phyloP scores from a whole-genome alignment of 2,888 invertebrate genomes.

The Seira musarum region DNA sequence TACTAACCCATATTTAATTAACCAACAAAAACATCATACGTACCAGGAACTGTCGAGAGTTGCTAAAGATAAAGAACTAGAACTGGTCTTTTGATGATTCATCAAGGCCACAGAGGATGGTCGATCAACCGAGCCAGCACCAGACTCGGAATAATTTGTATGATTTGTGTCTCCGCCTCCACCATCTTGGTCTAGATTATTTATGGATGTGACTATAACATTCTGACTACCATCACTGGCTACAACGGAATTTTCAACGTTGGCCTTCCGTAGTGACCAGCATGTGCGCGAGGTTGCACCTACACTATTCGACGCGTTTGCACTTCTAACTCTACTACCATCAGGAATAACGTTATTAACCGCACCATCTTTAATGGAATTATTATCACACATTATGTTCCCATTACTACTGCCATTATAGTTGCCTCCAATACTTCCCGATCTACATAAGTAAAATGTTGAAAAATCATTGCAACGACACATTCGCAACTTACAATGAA shows the following conservation, averaged over 20 bases:
- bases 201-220: slow-evolving; percentile 68
- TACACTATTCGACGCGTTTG: slow-evolving; percentile 38
- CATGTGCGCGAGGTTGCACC: slow-evolving; percentile 60
- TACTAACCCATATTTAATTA: neutral
- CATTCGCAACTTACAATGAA: slow-evolving; percentile 13
- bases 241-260: slow-evolving; percentile 61
- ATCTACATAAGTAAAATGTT: slow-evolving; percentile 39
- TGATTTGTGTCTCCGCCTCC: neutral
- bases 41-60: slow-evolving; percentile 69
- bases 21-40: neutral
- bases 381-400: slow-evolving; percentile 50
- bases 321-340: slow-evolving; percentile 24
- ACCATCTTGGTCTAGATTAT: slow-evolving; percentile 48
- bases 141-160: neutral
- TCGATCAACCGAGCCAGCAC: slow-evolving; percentile 28
- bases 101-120: slow-evolving; percentile 49
- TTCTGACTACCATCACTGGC: slow-evolving; percentile 68
- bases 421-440: slow-evolving; percentile 65
- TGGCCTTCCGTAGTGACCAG: slow-evolving; percentile 67
- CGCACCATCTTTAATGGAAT: too few relatives aligned
- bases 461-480: neutral
- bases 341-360: slow-evolving; percentile 25
- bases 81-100: slow-evolving; percentile 63
- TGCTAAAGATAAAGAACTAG: slow-evolving; percentile 69
- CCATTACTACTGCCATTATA: slow-evolving; percentile 55